Base-by-base conservation (phyloP, 1,140 invertebrate species). In the Acromyrmex heyeri region DNA sequence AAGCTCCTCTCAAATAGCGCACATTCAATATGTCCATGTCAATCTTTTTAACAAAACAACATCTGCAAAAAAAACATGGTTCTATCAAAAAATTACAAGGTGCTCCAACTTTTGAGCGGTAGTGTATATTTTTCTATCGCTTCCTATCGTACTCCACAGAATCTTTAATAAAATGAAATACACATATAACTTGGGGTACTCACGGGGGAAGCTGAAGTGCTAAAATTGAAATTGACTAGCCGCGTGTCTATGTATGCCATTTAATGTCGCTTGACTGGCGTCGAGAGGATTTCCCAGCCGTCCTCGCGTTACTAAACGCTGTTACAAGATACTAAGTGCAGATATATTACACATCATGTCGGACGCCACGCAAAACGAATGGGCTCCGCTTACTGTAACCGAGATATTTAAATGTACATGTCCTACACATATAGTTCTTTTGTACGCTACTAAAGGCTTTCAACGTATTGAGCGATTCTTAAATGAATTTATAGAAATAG, bases 291-390 rank as follows among this genome's bases (percentile, higher is more conserved):
- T 73, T 75, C 69, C 69, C 79, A 38, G 38, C 79, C n/a, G 69
- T 83, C 55, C 79, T 83, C 79, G 69, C 55, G 72, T 73, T 83
- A 83, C 69, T 83, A 83, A 83, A 83, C 24, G 79, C 44, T 75
- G 69, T 75, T 83, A 83, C 55, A 30, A 50, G 69, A 75, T 83
- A 83, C 69, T 38, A 62, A 73, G 79, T 83, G 27, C 38, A 50
- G 55, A 83, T 83, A 83, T 61, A 83, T 83, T 83, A 62, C 79
- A 83, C 55, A 75, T 82, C 50, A 57, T 10, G 65, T 82, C 67
- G 79, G 67, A 82, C 67, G 67, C 53, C 55, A 59, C n/a, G 79
- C 67, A 83, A 83, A 75, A 61, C 30, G 72, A 21, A 61, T 16
- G 24, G 14, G 18, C 38, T 83, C 14, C 55, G 14, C n/a, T 79